Percentiles rank a stretch among this genome's conserved stretches.
These are phyloP conservation scores for Syngnathus scovelli DNA, from an alignment of 2,113 vertebrate genomes.

Conservation along the genomic window DNA sequence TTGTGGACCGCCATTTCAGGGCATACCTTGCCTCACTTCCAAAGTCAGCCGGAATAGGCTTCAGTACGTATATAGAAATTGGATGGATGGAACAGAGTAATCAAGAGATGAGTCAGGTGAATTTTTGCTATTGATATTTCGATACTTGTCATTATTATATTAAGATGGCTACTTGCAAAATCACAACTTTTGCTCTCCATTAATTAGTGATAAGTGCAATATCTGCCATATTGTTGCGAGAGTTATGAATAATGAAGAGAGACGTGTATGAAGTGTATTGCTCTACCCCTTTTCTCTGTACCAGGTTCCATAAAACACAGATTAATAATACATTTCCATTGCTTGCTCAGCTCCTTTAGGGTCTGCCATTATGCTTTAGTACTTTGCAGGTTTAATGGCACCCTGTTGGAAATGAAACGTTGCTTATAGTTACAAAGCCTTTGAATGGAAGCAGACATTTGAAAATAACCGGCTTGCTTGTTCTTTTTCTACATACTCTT, in stretches of 20 bases:
- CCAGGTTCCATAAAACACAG: constrained; percentile 51
- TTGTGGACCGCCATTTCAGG: no score
- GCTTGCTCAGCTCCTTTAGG: constrained; percentile 46
- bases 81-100: no score
- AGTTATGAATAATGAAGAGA: constrained; percentile 48
- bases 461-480: no score
- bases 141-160: no score
- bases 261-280: constrained; percentile 37
- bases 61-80: no score
- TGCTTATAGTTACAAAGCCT: neutral
- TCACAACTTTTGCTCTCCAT: constrained; percentile 38
- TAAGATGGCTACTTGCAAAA: neutral
- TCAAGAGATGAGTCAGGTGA: no score
- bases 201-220: constrained; percentile 54
- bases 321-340: constrained; percentile 62
- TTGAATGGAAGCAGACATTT: neutral
- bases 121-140: no score
- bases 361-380: constrained; percentile 43
- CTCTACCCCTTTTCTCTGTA: constrained; percentile 31
- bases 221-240: constrained; percentile 34
- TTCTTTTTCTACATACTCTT: no score
- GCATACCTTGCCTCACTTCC: no score
- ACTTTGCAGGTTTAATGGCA: constrained; percentile 24
- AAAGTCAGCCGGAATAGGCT: no score
- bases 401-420: constrained; percentile 26